Conservation (phyloP, 2,888 invertebrate genomes). For the Tricholauxania praeusta region DNA sequence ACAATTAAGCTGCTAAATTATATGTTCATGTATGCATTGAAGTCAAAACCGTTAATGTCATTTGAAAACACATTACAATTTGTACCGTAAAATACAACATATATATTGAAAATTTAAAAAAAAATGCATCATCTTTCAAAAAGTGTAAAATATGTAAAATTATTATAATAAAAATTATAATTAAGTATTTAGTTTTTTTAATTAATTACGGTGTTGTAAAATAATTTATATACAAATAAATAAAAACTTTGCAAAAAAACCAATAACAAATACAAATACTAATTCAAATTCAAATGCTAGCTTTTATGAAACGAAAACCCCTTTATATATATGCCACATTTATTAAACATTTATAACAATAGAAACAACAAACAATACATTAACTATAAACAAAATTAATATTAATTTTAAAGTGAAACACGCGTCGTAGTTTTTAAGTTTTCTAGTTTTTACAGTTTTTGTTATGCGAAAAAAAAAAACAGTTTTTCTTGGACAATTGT, state of each 20-base stretch:
- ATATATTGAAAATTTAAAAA: background rate
- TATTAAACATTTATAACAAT: too few relatives aligned
- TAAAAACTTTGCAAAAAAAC: conserved; percentile 1
- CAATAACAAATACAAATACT: background rate
- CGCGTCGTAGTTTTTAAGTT: conserved; percentile 18
- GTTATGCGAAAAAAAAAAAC: conserved; percentile 1
- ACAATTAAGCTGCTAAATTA: background rate
- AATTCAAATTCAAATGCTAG: conserved; percentile 4
- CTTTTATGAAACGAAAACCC: background rate
- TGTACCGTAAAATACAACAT: background rate
- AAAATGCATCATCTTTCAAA: conserved; percentile 2
- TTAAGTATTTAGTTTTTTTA: conserved; percentile 20
- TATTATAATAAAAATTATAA: conserved; percentile 5
- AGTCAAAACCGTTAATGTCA: background rate
- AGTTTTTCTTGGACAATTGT: conserved; percentile 13
- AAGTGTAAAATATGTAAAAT: conserved; percentile 19
- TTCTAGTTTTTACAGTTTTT: conserved; percentile 20
- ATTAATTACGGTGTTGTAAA: conserved; percentile 30
- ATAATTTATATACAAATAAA: conserved; percentile 11
- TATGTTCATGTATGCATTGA: too few relatives aligned
- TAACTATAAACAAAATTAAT: too few relatives aligned
- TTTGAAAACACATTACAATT: background rate
- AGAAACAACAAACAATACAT: too few relatives aligned
- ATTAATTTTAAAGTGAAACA: conserved; percentile 1
- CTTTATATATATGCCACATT: background rate